phyloP scores from a whole-genome alignment of 2,888 invertebrate genomes.

The Euclidia mi region DNA sequence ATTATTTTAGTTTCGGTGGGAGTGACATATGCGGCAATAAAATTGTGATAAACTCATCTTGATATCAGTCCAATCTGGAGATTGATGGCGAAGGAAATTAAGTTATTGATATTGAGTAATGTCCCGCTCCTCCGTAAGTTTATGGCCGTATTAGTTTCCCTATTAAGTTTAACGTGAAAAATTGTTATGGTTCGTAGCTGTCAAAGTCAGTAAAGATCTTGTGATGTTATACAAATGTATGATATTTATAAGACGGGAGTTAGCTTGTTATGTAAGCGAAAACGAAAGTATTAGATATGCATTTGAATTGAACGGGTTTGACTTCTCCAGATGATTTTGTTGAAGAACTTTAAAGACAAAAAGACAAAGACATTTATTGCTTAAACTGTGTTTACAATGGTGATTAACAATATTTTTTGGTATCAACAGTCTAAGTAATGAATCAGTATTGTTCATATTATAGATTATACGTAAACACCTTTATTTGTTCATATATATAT shows the following conservation, averaged over 20 bases:
- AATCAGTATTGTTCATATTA: too few species aligned
- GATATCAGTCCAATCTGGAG: conserved; percentile 60
- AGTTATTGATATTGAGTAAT: conserved; percentile 63
- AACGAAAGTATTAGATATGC: conserved; percentile 37
- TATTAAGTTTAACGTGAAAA: conserved; percentile 55
- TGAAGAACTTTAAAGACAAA: background rate
- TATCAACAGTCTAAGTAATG: too few species aligned
- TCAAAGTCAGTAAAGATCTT: conserved; percentile 38
- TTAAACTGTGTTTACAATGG: too few species aligned
- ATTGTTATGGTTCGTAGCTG: conserved; percentile 55
- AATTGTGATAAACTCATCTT: conserved; percentile 57
- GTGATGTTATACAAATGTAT: conserved; percentile 41
- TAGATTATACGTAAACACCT: too few species aligned
- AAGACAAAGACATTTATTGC: too few species aligned
- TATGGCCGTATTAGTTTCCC: conserved; percentile 56
- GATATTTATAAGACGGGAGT: conserved; percentile 35
- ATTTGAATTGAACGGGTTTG: conserved; percentile 30
- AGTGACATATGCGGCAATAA: conserved; percentile 61
- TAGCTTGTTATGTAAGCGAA: conserved; percentile 34
- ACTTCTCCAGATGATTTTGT: conserved; percentile 4
- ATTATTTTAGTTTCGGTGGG: conserved; percentile 56
- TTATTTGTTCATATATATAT: too few species aligned
- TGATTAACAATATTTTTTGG: too few species aligned
- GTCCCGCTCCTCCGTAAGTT: conserved; percentile 48
- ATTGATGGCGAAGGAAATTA: conserved; percentile 58